Conservation (phyloP, 2,113 vertebrate genomes). For the Mus musculus region GRCm39 chr3:153689501-153690000, state of each 20-base stretch:
- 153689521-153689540: background rate
- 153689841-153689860: background rate
- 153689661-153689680: background rate
- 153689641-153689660: conserved; percentile 39
- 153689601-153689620: background rate
- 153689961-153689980: background rate
- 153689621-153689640: background rate
- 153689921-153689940: background rate
- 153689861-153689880: background rate
- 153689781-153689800: conserved; percentile 6
- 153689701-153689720: background rate
- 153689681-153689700: background rate
- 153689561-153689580: background rate
- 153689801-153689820: conserved; percentile 44
- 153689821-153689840: background rate
- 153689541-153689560: background rate
- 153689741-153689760: background rate
- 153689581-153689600: background rate
- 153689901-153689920: conserved; percentile 7
- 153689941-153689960: background rate
- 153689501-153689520: background rate
- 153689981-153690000: background rate
- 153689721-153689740: background rate
- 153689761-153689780: conserved; percentile 20
- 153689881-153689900: background rate